Base-by-base conservation (phyloP, 2,888 invertebrate species). In the Shargacucullia verbasci region DNA sequence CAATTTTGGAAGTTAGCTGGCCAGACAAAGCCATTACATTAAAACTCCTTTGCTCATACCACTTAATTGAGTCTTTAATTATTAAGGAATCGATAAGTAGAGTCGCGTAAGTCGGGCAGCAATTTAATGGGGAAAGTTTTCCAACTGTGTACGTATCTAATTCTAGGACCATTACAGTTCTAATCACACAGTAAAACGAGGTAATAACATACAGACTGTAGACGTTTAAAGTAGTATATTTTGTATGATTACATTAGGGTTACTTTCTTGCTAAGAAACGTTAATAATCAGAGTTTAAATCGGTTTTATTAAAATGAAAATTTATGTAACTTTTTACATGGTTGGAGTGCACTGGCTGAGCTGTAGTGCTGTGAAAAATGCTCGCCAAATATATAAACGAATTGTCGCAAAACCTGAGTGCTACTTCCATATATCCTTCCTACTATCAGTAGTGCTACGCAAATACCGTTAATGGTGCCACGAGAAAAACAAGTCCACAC, bases 41-140 rank as follows among this genome's bases (percentile, higher is more conserved):
- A 76, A 80, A 59, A 76, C 74, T 68, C 56, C 50, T 56, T 62
- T 64, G 47, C 68, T 71, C 55, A 11, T 57, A 54, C 53, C 72
- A 77, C 77, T 77, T 86, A 82, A 86, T 85, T 76, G 79, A 78
- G 75, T 79, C 80, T 78, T 83, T 77, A 84, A 83, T 84, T 82
- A 85, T 85, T 83, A 75, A 85, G 60, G 75, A 72, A 79, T 80
- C 81, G 67, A 76, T 78, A 73, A 76, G 69, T 72, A 73, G 63
- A 64, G 49, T n/a, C 40, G 40, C 43, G 67, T 60, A 62, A 63
- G 54, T 59, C 44, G 60, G 53, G 50, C 66, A 70, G 67, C 65
- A 64, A 68, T 74, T 59, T 80, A 80, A 83, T 79, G 75, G 73
- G 67, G 37, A 80, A 84, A 84, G 75, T 83, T 82, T 77, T 53